Conservation (phyloP, 92 coral and sea anemone genomes). For the Actinernus sp. region DNA sequence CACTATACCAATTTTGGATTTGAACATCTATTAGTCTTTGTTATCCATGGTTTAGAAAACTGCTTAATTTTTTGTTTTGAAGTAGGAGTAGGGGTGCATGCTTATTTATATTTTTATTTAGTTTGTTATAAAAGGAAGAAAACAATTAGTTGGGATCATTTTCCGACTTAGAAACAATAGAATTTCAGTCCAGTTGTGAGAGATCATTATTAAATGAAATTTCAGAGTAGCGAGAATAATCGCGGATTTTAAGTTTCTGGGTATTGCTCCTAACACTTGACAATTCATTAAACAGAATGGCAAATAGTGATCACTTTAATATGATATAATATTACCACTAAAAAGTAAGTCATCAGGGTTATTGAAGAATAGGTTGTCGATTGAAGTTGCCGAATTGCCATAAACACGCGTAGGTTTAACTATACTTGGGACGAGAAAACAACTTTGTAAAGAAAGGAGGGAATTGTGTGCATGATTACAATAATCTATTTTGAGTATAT, state of each 20-base stretch:
- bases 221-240: neutral
- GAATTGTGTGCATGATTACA: conserved; percentile 35
- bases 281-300: conserved; percentile 37
- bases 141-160: no score
- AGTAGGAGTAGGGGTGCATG: no score
- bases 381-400: conserved; percentile 46
- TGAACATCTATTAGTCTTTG: no score
- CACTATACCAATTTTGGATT: no score
- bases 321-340: conserved; percentile 65
- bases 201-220: neutral
- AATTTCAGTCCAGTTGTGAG: neutral
- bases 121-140: no score
- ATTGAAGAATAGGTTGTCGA: conserved; percentile 61
- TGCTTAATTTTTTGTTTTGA: no score
- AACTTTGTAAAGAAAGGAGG: conserved; percentile 38
- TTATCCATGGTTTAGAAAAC: no score
- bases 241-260: neutral
- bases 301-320: conserved; percentile 49
- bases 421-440: conserved; percentile 52
- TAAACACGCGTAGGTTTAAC: conserved; percentile 49
- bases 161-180: no score
- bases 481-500: conserved; percentile 25
- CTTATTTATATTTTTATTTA: no score
- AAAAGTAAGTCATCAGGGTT: conserved; percentile 8
- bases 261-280: no score